Base-by-base conservation (phyloP, 1,140 invertebrate species). In the Drosophila persimilis region DNA sequence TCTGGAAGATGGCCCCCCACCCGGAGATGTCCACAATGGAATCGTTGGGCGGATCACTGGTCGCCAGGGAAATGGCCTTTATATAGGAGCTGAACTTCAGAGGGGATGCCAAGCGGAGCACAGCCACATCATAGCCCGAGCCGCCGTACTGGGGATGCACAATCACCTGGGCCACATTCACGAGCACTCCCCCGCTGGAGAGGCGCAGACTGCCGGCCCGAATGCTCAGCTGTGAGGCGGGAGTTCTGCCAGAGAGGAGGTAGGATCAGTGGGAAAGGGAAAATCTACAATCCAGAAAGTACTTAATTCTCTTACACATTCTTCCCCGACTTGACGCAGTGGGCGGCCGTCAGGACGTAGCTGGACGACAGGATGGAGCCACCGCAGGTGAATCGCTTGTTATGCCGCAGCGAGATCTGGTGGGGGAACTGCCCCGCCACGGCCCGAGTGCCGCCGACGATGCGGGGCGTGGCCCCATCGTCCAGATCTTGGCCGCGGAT, bases 291-390 rank as follows among this genome's bases (percentile, higher is more conserved):
- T 5, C 29, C n/a, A 8, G 6, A 7, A 7, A 5, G 8, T 6
- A n/a, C n/a, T n/a, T n/a, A 31, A n/a, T 1, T 17, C 46, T 20
- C 80, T 67, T 45, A 83, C 80, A 70, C 47, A 45, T 46, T 43
- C 0, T 15, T n/a, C 0, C 73, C 77, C 22, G 60, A 51, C 26
- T 59, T 47, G 13, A 90, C 77, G 51, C 94, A 94, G 63, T 94
- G 94, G 47, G 93, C 94, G 3, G 94, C 94, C 0, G 94, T 94
- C 1, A 94, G 74, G 20, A 94, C 90, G 70, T 92, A 93, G 57
- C 89, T 84, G 0, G 71, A 47, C 6, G 90, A 91, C 6, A 94
- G 81, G 5, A 95, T 93, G 8, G 93, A 93, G 39, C 93, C 94
- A 20, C 94, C 93, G 46, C 94, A 95, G n/a, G 91, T 83, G 39